Evolutionary conservation across 1,140 invertebrate species (phyloP).

Genomic region (Drosophila santomea): DNA sequence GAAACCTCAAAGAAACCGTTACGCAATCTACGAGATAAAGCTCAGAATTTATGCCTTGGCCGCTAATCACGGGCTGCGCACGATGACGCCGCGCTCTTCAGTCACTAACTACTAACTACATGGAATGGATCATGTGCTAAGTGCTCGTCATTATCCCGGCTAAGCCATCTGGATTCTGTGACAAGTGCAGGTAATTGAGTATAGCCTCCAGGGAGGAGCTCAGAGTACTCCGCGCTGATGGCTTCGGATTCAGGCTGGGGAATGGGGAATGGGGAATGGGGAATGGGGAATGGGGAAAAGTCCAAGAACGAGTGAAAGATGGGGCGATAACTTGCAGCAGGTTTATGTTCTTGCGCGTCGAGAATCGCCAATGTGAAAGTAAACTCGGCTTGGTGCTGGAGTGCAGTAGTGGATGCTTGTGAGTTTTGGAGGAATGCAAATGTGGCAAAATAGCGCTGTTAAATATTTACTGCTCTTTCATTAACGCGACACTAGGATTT

Average conservation of each 20-base stretch:
- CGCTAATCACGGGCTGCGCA: conserved; percentile 27
- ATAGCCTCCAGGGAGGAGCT: conserved; percentile 27
- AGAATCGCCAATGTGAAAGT: conserved; percentile 25
- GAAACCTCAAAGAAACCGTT: conserved; percentile 25
- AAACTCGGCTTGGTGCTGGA: neutral
- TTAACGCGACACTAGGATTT: neutral
- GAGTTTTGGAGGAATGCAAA: neutral
- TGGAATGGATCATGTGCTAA: conserved; percentile 44
- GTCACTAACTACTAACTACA: conserved; percentile 7
- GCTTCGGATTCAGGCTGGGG: neutral
- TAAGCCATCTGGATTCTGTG: conserved; percentile 33
- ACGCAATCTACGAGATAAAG: conserved; percentile 38
- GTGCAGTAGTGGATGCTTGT: too few relatives aligned
- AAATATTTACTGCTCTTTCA: neutral
- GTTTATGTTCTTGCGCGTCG: conserved; percentile 15
- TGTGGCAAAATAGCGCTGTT: neutral
- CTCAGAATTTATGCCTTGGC: conserved; percentile 28
- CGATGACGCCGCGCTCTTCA: conserved; percentile 19
- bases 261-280: conserved; percentile 12
- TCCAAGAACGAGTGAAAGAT: conserved; percentile 21
- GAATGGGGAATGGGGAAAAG: conserved; percentile 16
- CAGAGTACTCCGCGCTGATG: conserved; percentile 13
- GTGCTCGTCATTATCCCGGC: conserved; percentile 40
- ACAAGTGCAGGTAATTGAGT: conserved; percentile 43
- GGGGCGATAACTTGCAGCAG: conserved; percentile 20